These are phyloP conservation scores for Maniola jurtina DNA, from an alignment of 1,140 invertebrate species.

Conservation along the genomic window DNA sequence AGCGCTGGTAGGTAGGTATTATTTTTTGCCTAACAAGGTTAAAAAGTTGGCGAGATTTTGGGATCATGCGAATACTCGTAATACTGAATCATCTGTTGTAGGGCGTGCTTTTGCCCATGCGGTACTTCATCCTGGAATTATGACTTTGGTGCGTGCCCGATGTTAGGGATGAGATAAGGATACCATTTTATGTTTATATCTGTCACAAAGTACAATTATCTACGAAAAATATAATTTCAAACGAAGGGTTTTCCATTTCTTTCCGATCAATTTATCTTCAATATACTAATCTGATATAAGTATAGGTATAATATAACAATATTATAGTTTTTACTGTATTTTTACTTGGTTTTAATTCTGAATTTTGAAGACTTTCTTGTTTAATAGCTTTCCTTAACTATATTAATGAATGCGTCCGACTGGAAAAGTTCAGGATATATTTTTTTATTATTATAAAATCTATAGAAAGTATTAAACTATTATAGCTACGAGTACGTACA, in stretches of 20 bases:
- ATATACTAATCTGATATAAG: not conserved
- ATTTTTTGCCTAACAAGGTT: not conserved
- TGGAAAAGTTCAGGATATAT: too few species aligned
- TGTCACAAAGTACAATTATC: slow-evolving; percentile 44
- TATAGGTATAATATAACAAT: too few species aligned
- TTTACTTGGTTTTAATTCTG: too few species aligned
- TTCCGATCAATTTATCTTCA: not conserved
- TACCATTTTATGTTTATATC: slow-evolving; percentile 51
- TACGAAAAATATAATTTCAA: slow-evolving; percentile 36
- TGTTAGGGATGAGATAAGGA: slow-evolving; percentile 58
- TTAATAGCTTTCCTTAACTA: too few species aligned
- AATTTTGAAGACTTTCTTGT: too few species aligned
- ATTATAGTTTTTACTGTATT: too few species aligned
- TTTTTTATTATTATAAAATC: too few species aligned
- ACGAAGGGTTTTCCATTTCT: not conserved
- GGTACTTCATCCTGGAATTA: slow-evolving; percentile 59
- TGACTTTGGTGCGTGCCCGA: slow-evolving; percentile 60
- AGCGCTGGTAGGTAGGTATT: too few species aligned
- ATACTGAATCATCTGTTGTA: slow-evolving; percentile 49
- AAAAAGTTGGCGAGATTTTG: slow-evolving; percentile 17
- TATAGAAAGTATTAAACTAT: too few species aligned
- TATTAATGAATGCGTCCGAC: too few species aligned
- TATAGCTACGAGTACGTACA: too few species aligned
- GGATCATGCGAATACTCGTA: slow-evolving; percentile 26
- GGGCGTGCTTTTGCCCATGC: slow-evolving; percentile 46